Conservation (phyloP, 1,140 invertebrate species). For the Heterodera carotae region DNA sequence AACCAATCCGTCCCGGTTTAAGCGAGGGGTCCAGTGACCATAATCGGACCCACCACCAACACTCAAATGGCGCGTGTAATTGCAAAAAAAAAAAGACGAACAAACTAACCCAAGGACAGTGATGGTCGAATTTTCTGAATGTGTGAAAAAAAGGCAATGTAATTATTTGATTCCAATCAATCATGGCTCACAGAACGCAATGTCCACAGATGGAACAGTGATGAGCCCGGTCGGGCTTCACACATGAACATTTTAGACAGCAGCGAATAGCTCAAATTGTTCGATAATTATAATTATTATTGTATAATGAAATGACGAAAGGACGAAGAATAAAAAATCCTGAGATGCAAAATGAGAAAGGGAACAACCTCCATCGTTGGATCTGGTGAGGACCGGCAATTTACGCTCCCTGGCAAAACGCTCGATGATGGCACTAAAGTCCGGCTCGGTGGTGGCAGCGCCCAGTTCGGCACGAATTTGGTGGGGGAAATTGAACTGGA, state of each 20-base stretch:
- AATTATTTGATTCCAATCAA: not conserved
- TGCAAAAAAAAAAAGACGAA: not conserved
- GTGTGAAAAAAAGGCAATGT: not conserved
- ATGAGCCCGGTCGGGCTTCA: constrained; percentile 64
- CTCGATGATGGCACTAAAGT: constrained; percentile 34
- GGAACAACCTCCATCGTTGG: constrained; percentile 35
- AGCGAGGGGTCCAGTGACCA: too few species aligned
- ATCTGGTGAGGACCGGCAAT: constrained; percentile 34
- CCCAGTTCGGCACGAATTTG: constrained; percentile 35
- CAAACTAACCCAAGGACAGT: constrained; percentile 53
- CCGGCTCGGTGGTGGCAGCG: constrained; percentile 26
- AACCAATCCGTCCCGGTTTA: too few species aligned
- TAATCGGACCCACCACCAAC: too few species aligned
- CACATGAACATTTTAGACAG: constrained; percentile 52
- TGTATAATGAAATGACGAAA: too few species aligned
- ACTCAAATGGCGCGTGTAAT: too few species aligned
- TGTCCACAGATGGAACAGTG: constrained; percentile 60
- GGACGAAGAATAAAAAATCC: too few species aligned
- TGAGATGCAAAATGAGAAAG: too few species aligned
- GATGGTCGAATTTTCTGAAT: constrained; percentile 47
- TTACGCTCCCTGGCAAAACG: constrained; percentile 35
- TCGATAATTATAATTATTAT: not conserved
- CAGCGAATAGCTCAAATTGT: constrained; percentile 26
- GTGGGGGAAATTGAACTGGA: constrained; percentile 33
- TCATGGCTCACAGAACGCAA: constrained; percentile 48